Percentiles rank a stretch among this genome's conserved stretches.
Evolutionary conservation across 2,888 invertebrate species (phyloP).

Genomic region (Stramonita haemastoma): DNA sequence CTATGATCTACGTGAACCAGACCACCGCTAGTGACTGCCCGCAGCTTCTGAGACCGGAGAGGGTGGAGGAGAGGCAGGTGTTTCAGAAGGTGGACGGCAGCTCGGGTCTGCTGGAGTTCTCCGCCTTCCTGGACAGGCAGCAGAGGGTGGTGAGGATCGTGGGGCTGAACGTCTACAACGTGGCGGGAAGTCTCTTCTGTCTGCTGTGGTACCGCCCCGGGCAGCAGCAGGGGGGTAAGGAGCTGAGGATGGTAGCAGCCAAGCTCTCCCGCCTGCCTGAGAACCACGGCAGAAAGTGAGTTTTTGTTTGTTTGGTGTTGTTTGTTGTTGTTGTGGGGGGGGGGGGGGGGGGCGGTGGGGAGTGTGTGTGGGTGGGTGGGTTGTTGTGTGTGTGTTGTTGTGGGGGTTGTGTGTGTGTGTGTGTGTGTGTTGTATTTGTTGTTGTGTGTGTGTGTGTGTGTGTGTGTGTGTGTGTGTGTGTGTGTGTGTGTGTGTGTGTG

Average conservation of each 20-base stretch:
- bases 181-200: neutral
- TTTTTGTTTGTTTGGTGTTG: neutral
- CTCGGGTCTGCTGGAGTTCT: conserved; percentile 41
- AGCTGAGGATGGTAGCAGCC: neutral
- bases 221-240: neutral
- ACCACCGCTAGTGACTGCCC: conserved; percentile 24
- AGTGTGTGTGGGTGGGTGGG: neutral
- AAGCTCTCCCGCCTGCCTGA: neutral
- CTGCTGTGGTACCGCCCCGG: conserved; percentile 12
- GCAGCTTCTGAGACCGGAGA: conserved; percentile 23
- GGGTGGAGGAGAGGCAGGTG: conserved; percentile 36
- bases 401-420: neutral
- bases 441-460: too few relatives aligned
- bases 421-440: too few relatives aligned
- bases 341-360: neutral
- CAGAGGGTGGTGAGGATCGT: conserved; percentile 37
- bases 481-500: neutral
- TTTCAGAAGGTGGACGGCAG: conserved; percentile 36
- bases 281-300: neutral
- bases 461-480: too few relatives aligned
- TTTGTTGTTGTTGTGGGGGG: neutral
- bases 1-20: neutral
- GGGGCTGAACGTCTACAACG: conserved; percentile 1
- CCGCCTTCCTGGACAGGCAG: conserved; percentile 46
- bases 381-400: neutral